Evolutionary conservation across 2,888 invertebrate species (phyloP).

Genomic region (Buathra laborator): DNA sequence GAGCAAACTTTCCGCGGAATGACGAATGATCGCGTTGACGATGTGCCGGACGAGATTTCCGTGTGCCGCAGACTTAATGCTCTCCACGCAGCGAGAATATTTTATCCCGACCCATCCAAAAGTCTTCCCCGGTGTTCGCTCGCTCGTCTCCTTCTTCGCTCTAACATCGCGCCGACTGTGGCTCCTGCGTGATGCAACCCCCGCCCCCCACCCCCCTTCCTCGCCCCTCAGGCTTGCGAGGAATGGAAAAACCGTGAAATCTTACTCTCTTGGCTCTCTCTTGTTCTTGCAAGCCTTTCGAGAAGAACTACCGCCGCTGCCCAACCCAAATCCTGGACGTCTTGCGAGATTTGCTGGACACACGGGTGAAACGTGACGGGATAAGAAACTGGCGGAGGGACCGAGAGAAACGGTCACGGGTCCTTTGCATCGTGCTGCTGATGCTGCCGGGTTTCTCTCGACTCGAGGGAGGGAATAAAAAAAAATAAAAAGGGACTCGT

Average conservation of each 20-base stretch:
- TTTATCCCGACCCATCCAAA: slow-evolving; percentile 65
- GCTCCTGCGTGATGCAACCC: slow-evolving; percentile 9
- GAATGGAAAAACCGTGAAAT: slow-evolving; percentile 60
- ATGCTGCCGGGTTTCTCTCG: slow-evolving; percentile 17
- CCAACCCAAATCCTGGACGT: slow-evolving; percentile 65
- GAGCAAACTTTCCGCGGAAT: slow-evolving; percentile 70
- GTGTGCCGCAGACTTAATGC: slow-evolving; percentile 74
- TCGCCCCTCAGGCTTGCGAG: slow-evolving; percentile 46
- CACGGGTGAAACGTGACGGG: slow-evolving; percentile 74
- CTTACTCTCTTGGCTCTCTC: slow-evolving; percentile 36
- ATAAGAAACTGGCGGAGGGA: slow-evolving; percentile 63
- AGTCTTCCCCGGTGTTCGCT: slow-evolving; percentile 36
- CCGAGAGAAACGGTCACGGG: slow-evolving; percentile 33
- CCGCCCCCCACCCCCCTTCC: slow-evolving; percentile 35
- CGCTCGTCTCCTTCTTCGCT: slow-evolving; percentile 33
- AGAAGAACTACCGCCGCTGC: slow-evolving; percentile 30
- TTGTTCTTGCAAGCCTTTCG: background rate
- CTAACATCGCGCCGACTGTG: background rate
- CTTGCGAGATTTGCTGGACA: slow-evolving; percentile 76
- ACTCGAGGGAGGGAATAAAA: background rate
- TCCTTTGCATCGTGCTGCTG: slow-evolving; percentile 56
- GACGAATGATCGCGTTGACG: slow-evolving; percentile 76
- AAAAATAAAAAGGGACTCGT: slow-evolving; percentile 17
- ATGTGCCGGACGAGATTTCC: slow-evolving; percentile 75
- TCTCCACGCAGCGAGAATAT: slow-evolving; percentile 73